Evolutionary conservation across 2,113 vertebrate genomes (phyloP).

Genomic region (Phyllopteryx taeniolatus): DNA sequence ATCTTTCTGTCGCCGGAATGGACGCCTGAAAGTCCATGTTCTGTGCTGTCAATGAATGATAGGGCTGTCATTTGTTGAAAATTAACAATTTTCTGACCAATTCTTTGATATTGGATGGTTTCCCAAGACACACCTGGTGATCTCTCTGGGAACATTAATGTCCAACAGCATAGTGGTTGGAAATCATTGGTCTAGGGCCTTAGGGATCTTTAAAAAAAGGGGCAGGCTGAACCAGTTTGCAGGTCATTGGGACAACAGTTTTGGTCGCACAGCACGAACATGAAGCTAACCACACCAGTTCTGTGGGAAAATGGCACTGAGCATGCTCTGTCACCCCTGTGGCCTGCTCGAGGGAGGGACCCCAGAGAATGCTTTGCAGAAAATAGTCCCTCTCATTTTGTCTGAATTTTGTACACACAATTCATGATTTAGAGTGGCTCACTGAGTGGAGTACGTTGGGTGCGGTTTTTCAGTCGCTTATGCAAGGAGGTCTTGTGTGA

Average conservation of each 20-base stretch:
- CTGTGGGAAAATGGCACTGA: conserved; percentile 71
- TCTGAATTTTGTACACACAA: conserved; percentile 8
- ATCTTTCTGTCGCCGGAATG: too few relatives aligned
- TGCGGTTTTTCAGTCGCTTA: background rate
- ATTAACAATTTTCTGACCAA: background rate
- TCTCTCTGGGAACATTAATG: background rate
- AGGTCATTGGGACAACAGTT: conserved; percentile 48
- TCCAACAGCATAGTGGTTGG: background rate
- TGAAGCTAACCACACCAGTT: conserved; percentile 39
- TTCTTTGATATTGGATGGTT: background rate
- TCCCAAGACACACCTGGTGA: background rate
- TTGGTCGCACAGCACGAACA: conserved; percentile 49
- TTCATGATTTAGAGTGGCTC: background rate
- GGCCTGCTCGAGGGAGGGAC: conserved; percentile 51
- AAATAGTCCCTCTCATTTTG: conserved; percentile 23
- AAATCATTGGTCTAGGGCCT: background rate
- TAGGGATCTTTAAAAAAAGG: background rate
- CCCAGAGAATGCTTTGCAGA: conserved; percentile 38
- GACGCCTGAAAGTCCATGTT: too few relatives aligned
- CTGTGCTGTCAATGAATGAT: too few relatives aligned
- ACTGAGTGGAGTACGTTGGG: background rate
- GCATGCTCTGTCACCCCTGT: conserved; percentile 65
- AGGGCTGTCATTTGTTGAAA: too few relatives aligned
- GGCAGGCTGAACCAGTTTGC: conserved; percentile 12
- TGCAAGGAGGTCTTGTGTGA: background rate